Evolutionary conservation across 64 coral and sea anemone genomes (phyloP), one percentile per base, ranked within the genome.

Genomic region (Dendrophyllia cribrosa): DNA sequence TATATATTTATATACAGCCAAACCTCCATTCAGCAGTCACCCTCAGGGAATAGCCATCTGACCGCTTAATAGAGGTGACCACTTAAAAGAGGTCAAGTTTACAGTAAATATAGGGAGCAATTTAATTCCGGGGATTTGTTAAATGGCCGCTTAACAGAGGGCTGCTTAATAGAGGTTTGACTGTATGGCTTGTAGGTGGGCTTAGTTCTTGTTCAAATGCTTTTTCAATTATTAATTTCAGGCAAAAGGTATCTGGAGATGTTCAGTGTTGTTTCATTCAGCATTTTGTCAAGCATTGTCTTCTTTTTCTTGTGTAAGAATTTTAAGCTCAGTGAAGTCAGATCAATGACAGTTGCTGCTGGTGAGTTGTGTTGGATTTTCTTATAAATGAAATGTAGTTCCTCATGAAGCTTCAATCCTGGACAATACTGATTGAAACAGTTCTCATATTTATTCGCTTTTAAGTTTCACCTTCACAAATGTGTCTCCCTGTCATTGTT

Each of bases 181-280:
- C 53, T 56, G 53, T 56, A 56, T 56, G 5, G 5, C 12, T 12
- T 56, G 53, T 56, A 12, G 7, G 7, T 56, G 7, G 5, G 53
- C 7, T 56, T 9, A 56, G 1, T 12, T 9, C 7, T 56, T 56
- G 53, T 56, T 12, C 12, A 9, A 56, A 56, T 12, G 12, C 53
- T 56, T 56, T 9, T 12, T 56, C 7, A 56, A 9, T 56, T 56
- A 12, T 56, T 12, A 56, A 56, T 56, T 76, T 12, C 71, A 99
- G 97, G 91, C 46, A 99, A 99, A 91, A 82, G 97, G 86, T 71
- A 72, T 53, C 70, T 99, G 64, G 97, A 99, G 79, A 85, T 55
- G 20, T 99, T 96, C 72, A 94, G 97, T 91, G 83, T 99, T 60
- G 71, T 86, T 10, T 86, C 75, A 12, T 99, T 81, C 90, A 88